Evolutionary conservation across 2,797 vertebrate species (phyloP).

Genomic region (Pterois miles): DNA sequence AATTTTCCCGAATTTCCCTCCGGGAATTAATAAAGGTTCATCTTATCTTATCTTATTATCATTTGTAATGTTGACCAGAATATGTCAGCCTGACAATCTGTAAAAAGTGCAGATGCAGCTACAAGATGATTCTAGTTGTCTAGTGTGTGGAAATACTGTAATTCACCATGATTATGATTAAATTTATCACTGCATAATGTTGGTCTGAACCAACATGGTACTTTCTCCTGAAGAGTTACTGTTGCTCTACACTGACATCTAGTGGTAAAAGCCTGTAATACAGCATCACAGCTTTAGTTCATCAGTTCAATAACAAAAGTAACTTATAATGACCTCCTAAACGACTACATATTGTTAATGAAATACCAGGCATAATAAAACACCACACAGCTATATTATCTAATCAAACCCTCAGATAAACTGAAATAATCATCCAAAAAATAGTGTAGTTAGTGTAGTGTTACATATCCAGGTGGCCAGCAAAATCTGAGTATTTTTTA

Average conservation of each 20-base stretch:
- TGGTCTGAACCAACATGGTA: not conserved
- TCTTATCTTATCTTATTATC: no score
- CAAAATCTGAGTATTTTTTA: not conserved
- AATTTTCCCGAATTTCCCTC: no score
- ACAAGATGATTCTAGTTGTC: not conserved
- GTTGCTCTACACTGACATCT: slow-evolving; percentile 15
- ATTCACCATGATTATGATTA: rapidly evolving
- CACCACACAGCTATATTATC: not conserved
- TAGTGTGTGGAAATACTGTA: not conserved
- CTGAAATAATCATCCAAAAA: not conserved
- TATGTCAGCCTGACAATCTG: not conserved
- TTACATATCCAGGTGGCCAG: not conserved
- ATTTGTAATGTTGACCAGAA: not conserved
- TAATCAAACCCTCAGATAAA: not conserved
- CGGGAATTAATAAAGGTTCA: no score
- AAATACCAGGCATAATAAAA: not conserved
- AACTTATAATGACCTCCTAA: not conserved
- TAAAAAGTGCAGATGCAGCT: no score
- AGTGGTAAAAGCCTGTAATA: not conserved
- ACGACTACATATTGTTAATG: not conserved
- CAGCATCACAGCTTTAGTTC: not conserved
- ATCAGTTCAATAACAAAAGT: not conserved
- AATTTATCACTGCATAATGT: not conserved
- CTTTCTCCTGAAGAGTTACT: not conserved
- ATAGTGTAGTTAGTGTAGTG: not conserved